Percentiles rank a stretch among this genome's conserved stretches.
phyloP scores from a whole-genome alignment of 2,113 vertebrate species.

The Melanostigma gelatinosum region DNA sequence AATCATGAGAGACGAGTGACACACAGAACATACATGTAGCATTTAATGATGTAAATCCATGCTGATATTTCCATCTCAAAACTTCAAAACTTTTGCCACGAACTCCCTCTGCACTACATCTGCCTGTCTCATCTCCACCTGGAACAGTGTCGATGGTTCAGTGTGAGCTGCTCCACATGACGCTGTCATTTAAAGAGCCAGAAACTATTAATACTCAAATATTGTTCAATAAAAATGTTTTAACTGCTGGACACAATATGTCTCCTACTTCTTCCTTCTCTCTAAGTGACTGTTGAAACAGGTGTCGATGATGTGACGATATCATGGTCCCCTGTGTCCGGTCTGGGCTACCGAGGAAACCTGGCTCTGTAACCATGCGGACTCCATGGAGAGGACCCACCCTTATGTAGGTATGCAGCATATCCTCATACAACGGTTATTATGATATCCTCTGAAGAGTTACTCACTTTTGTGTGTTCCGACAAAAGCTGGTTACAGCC shows the following conservation, averaged over 20 bases:
- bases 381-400: no score
- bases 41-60: background rate
- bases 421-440: no score
- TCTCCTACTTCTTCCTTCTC: background rate
- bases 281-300: background rate
- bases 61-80: background rate
- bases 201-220: background rate
- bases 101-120: background rate
- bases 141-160: background rate
- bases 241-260: background rate
- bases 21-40: background rate
- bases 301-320: background rate
- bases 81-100: background rate
- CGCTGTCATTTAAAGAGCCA: background rate
- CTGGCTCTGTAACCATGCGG: no score
- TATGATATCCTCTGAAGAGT: no score
- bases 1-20: background rate
- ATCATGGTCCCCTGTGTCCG: background rate
- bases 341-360: no score
- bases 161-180: background rate
- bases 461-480: no score
- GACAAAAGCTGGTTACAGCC: no score
- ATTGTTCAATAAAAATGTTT: background rate
- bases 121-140: background rate
- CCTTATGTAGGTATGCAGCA: no score